phyloP scores from a whole-genome alignment of 2,113 vertebrate species.

The Hystrix cristata region DNA sequence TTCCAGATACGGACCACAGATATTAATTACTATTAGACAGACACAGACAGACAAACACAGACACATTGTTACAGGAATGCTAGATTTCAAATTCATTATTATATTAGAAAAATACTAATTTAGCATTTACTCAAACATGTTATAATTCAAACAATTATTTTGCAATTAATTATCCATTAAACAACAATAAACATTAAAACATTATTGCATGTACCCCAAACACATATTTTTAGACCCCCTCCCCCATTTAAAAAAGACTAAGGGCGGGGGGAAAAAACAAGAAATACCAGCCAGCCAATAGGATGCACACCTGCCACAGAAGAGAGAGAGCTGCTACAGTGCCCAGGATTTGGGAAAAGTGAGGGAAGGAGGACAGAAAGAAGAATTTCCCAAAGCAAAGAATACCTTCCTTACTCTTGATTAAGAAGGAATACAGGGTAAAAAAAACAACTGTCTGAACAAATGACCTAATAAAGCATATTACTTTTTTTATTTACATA shows the following conservation, averaged over 20 bases:
- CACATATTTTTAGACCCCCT: slow-evolving; percentile 79
- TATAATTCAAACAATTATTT: slow-evolving; percentile 82
- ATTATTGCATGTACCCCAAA: slow-evolving; percentile 71
- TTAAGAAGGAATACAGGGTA: slow-evolving; percentile 80
- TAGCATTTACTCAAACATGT: slow-evolving; percentile 80
- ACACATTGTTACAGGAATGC: slow-evolving; percentile 80
- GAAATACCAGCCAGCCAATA: slow-evolving; percentile 89
- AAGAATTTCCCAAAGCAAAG: slow-evolving; percentile 87
- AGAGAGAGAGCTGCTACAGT: slow-evolving; percentile 83
- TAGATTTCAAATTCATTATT: slow-evolving; percentile 83
- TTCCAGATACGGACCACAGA: slow-evolving; percentile 85
- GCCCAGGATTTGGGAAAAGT: slow-evolving; percentile 85
- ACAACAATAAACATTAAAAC: slow-evolving; percentile 77
- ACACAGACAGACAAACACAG: slow-evolving; percentile 72
- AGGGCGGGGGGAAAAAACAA: slow-evolving; percentile 78
- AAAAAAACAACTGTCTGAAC: slow-evolving; percentile 81
- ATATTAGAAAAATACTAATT: slow-evolving; percentile 84
- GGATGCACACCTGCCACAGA: slow-evolving; percentile 87
- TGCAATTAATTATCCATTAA: slow-evolving; percentile 81
- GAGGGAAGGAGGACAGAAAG: slow-evolving; percentile 79
- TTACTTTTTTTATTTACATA: slow-evolving; percentile 76
- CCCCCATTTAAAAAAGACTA: slow-evolving; percentile 80
- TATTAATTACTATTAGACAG: slow-evolving; percentile 86
- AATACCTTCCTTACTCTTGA: slow-evolving; percentile 83
- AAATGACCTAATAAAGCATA: slow-evolving; percentile 84